Percentiles rank a stretch among this genome's conserved stretches.
Conservation (phyloP, 2,797 vertebrate genomes). For the Syndactyla subalaris region DNA sequence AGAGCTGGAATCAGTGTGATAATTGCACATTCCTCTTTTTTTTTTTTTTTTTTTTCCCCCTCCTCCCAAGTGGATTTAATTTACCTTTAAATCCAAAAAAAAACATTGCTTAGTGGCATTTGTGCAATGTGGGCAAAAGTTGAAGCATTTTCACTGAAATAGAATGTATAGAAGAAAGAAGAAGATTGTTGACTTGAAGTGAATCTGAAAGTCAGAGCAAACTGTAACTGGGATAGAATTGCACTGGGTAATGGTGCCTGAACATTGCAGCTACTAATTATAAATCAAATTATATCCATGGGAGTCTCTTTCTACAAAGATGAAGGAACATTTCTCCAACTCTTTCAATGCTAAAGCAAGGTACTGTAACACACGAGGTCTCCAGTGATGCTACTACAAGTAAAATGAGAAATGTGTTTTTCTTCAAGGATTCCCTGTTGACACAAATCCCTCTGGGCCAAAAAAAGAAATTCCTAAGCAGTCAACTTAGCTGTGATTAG, state of each 20-base stretch:
- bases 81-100: not conserved
- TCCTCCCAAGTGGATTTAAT: not conserved
- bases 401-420: not conserved
- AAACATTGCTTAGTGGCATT: not conserved
- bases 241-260: not conserved
- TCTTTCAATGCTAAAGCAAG: not conserved
- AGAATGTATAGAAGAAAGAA: not conserved
- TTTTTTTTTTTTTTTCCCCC: too few species aligned
- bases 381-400: not conserved
- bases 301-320: not conserved
- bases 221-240: not conserved
- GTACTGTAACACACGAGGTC: not conserved
- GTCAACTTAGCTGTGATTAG: not conserved
- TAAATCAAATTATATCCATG: conserved; percentile 9
- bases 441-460: not conserved
- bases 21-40: not conserved
- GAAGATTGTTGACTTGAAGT: not conserved
- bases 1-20: not conserved
- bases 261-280: conserved; percentile 8
- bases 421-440: not conserved
- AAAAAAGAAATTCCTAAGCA: not conserved
- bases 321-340: not conserved
- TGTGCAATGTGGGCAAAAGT: not conserved
- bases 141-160: not conserved
- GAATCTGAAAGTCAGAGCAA: not conserved